phyloP scores from a whole-genome alignment of 2,888 invertebrate genomes.

The Torymus auratus region DNA sequence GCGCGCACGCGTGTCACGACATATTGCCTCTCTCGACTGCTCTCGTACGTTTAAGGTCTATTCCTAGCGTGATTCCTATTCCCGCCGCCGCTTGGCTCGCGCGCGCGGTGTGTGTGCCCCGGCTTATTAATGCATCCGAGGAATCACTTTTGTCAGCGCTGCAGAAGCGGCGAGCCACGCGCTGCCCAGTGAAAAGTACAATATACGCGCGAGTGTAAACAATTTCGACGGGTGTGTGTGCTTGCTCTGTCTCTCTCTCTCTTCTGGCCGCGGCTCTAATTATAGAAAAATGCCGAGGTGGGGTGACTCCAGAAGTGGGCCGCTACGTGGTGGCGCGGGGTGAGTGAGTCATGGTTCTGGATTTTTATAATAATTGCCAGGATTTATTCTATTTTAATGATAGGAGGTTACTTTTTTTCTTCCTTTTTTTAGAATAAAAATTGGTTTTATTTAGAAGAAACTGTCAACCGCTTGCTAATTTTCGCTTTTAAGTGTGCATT shows the following conservation, averaged over 20 bases:
- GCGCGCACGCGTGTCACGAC: slow-evolving; percentile 5
- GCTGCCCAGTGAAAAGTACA: slow-evolving; percentile 43
- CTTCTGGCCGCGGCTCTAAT: no score
- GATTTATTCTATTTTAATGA: no score
- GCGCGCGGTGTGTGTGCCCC: not conserved
- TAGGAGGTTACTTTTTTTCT: no score
- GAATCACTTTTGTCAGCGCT: slow-evolving; percentile 26
- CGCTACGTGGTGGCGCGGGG: not conserved
- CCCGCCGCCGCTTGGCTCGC: slow-evolving; percentile 61
- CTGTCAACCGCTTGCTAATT: no score
- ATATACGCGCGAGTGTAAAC: slow-evolving; percentile 24
- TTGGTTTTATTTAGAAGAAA: no score
- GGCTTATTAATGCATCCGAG: slow-evolving; percentile 59
- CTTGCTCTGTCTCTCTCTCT: no score
- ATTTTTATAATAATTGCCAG: no score
- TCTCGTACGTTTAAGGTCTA: slow-evolving; percentile 64
- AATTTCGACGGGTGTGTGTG: not conserved
- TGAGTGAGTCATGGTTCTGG: no score
- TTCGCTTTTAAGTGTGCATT: no score
- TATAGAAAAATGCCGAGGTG: not conserved
- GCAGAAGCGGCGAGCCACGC: not conserved
- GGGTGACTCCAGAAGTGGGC: not conserved
- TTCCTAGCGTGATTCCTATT: slow-evolving; percentile 66
- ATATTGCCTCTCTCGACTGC: slow-evolving; percentile 39
- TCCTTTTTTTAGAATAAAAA: no score